Base-by-base conservation (phyloP, 2,888 invertebrate genomes). In the Eulithis prunata region DNA sequence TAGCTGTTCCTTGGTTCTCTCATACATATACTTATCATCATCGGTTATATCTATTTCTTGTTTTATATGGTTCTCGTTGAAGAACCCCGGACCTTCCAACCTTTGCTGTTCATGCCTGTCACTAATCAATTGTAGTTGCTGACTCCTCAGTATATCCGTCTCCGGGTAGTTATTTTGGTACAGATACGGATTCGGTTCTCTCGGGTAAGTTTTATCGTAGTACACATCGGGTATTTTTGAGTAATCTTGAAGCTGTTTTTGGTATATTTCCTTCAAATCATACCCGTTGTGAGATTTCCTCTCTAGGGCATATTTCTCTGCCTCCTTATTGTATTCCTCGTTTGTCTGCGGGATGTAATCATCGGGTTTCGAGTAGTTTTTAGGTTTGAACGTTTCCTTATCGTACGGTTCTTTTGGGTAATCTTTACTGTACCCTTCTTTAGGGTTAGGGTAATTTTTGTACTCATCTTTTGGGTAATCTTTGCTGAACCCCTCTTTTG, bases 291-390 rank as follows among this genome's bases (percentile, higher is more conserved):
- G 79, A 0, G 85, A 79, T 72, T 91, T 92, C 12, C 91, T 70
- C 60, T 87, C 91, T 4, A 91, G 51, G 0, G 91, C 90, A 21
- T 91, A 92, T 59, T 87, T 90, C 32, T 92, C 92, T 0, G 91
- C 93, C 68, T 90, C 93, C 4, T 89, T 91, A 8, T 91, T 90
- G 12, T 91, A 91, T 36, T 92, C 91, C 10, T 91, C 93, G 51
- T 91, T 91, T 0, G 91, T 90, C 11, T 89, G 89, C 0, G 91
- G 89, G 12, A 91, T 81, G 43, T 87, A 90, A 41, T 91, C 91
- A 0, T 89, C 89, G 0, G 75, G 75, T 46, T 89, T 90, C 0
- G 89, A 86, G 38, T 90, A 92, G 12, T 91, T 90, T 64, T 90
- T 89, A 0, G 82, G 72, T 54, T 90, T 51, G 3, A 28, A 51